Base-by-base conservation (phyloP, 2,113 vertebrate genomes). In the Percopsis transmontana region DNA sequence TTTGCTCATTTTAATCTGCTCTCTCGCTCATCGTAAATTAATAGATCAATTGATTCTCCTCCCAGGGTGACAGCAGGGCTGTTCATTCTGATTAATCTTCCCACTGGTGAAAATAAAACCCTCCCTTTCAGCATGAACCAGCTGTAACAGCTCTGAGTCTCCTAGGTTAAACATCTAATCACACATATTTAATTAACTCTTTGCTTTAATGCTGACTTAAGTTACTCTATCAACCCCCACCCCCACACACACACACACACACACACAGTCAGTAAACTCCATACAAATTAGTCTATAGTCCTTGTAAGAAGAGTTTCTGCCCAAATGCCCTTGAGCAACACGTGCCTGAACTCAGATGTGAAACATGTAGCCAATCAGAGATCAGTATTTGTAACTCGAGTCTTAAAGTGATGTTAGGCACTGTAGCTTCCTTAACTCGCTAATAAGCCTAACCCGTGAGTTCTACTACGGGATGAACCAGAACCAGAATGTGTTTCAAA, bases 121-220 rank as follows among this genome's bases (percentile, higher is more conserved):
- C 19, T 20, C 40, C 42, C 56, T 39, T 42, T n/a, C 6, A 20
- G 18, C 12, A 39, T 58, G 18, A 19, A 19, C n/a, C 9, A 18
- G 18, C 42, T 21, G 11, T 23, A 40, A 3, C 38, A 51, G 2
- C 8, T 8, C 53, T 33, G 33, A 51, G 10, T 19, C 55, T 50
- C 48, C n/a, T 47, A 23, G 48, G 33, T 15, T 15, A 53, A 13
- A 20, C 20, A 42, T 15, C 41, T 14, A 21, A 23, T 82, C 62
- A 65, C 39, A 42, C 61, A 79, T 41, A 77, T 66, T 68, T 79
- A 77, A 81, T 87, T 53, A 66, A 66, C 51, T 66, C 61, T 59
- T 55, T 24, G 53, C 53, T 40, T 67, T 70, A 52, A 42, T 64
- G 60, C 58, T 79, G 77, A 76, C 80, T 80, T 77, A 44, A 12